Evolutionary conservation across 2,113 vertebrate genomes (phyloP), one percentile per base, ranked within the genome.

Genomic region (Trogon melanurus): DNA sequence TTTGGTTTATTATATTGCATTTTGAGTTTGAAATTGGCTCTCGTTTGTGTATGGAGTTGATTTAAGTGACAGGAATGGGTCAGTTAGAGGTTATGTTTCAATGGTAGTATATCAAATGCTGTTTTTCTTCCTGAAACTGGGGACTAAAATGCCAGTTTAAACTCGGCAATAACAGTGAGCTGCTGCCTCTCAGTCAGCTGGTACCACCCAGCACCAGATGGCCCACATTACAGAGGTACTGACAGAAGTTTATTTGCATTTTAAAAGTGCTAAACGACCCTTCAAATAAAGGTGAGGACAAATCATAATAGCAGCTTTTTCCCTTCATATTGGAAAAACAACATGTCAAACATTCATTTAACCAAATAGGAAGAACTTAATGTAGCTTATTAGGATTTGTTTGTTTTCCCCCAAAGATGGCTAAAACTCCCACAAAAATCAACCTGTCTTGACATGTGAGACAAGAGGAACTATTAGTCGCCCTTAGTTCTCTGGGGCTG

Each of bases 21-120:
- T 91, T 80, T 95, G 60, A 91, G 45, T 73, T 94, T 78, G 58
- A 89, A 86, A 88, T 60, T 86, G 80, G 44, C 36, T 74, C 56
- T 87, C 88, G 41, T 72, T 85, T 89, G 53, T 91, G 17, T 81
- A 23, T 58, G 20, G 60, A 88, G 30, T 88, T 85, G 71, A 88
- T 85, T 91, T 57, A 91, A 88, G 56, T 70, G 95, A 58, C 84
- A 74, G 82, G 65, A 93, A 47, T 62, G 36, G 85, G 91, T 95
- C 65, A 75, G 44, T 67, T 91, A 71, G 50, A 88, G 83, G 73
- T 86, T 89, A 76, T 80, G 69, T 88, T 92, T 79, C 67, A 84
- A 0, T 70, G 27, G 64, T 38, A 56, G n/a, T 89, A 25, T 74
- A 71, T 86, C 51, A 92, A 62, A 81, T 79, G 44, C 56, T 74